Conservation (phyloP, 2,888 invertebrate species). For the Callyntrura sp. region DNA sequence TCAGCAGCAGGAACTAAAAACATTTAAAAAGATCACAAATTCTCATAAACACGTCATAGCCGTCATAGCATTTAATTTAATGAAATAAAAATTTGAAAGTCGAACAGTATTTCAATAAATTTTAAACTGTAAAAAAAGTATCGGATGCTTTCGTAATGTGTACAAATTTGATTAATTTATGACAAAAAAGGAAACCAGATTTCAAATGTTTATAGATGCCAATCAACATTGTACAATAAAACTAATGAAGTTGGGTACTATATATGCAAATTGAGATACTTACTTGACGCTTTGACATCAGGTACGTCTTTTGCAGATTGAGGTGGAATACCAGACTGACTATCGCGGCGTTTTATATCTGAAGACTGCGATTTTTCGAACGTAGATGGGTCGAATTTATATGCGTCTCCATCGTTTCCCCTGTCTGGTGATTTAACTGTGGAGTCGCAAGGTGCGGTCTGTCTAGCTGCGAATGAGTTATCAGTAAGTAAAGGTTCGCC, state of each 20-base stretch:
- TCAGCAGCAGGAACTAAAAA: conserved; percentile 9
- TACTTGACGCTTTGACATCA: conserved; percentile 40
- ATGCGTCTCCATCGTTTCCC: conserved; percentile 14
- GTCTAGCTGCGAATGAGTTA: conserved; percentile 47
- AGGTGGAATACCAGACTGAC: background rate
- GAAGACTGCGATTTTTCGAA: conserved; percentile 8
- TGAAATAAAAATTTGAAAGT: no score
- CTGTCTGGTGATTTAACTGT: conserved; percentile 82
- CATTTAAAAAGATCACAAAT: no score
- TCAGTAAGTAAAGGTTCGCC: background rate
- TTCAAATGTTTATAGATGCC: no score
- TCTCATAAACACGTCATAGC: no score
- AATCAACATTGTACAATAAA: no score
- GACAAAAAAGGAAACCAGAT: no score
- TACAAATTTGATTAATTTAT: no score
- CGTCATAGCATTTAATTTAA: no score
- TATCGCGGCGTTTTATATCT: conserved; percentile 46
- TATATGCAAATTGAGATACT: background rate
- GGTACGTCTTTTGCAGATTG: conserved; percentile 46
- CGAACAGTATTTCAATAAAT: no score
- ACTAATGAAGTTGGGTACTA: no score
- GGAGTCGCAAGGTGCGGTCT: conserved; percentile 81
- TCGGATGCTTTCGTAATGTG: no score
- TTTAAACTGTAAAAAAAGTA: no score
- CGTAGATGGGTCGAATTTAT: background rate